Conservation (phyloP, 2,888 invertebrate species). For the Dolichomitus sp. region DNA sequence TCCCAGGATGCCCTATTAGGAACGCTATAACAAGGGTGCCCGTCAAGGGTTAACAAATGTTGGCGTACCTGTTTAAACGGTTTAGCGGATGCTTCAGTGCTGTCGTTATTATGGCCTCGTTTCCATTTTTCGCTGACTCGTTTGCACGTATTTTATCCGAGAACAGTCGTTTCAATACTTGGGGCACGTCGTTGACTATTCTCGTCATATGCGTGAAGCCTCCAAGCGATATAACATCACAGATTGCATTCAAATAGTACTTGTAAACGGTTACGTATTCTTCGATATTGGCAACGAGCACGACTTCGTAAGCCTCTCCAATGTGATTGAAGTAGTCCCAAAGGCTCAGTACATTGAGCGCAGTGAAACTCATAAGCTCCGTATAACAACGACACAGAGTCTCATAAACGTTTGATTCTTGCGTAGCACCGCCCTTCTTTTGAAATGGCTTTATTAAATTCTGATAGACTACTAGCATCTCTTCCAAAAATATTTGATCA, state of each 20-base stretch:
- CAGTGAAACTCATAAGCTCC: constrained; percentile 90
- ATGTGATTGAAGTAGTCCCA: constrained; percentile 90
- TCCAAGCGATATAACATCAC: constrained; percentile 91
- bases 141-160: constrained; percentile 88
- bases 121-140: constrained; percentile 87
- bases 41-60: background rate
- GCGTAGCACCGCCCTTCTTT: constrained; percentile 88
- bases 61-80: constrained; percentile 86
- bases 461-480: constrained; percentile 89
- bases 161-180: constrained; percentile 88
- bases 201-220: constrained; percentile 90
- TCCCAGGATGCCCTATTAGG: no score
- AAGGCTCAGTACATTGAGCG: constrained; percentile 90
- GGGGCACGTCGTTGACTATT: constrained; percentile 88
- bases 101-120: constrained; percentile 88
- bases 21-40: background rate
- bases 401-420: constrained; percentile 89
- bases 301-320: constrained; percentile 89
- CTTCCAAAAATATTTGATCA: constrained; percentile 91
- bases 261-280: constrained; percentile 91
- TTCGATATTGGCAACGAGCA: constrained; percentile 90
- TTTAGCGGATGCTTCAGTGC: constrained; percentile 89
- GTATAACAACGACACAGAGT: constrained; percentile 90
- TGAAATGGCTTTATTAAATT: constrained; percentile 89
- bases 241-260: constrained; percentile 91